Percentiles rank a stretch among this genome's conserved stretches.
phyloP scores from a whole-genome alignment of 1,140 invertebrate genomes.

The Dinothrombium tinctorium region DNA sequence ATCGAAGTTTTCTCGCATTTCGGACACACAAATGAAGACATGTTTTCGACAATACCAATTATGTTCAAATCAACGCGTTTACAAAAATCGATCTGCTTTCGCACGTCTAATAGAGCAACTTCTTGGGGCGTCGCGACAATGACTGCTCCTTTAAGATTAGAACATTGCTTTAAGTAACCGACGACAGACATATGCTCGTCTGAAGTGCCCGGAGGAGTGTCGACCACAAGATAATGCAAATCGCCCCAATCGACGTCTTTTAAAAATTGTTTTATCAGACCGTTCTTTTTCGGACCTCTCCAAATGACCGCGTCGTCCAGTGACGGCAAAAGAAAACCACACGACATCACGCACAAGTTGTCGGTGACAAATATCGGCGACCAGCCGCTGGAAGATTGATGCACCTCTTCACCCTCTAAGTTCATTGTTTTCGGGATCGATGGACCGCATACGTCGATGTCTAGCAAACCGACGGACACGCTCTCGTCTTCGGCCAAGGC shows the following conservation, averaged over 20 bases:
- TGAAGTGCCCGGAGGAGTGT: constrained; percentile 87
- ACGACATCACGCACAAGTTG: constrained; percentile 70
- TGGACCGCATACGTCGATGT: constrained; percentile 87
- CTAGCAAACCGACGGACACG: constrained; percentile 63
- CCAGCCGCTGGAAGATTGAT: constrained; percentile 34
- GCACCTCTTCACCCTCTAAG: constrained; percentile 47
- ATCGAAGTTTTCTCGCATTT: constrained; percentile 49
- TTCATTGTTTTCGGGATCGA: constrained; percentile 64
- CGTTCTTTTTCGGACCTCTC: constrained; percentile 85
- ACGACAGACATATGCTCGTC: constrained; percentile 89
- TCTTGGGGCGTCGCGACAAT: constrained; percentile 33
- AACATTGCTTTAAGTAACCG: constrained; percentile 42
- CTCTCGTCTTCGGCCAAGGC: constrained; percentile 38
- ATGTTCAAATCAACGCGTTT: constrained; percentile 54
- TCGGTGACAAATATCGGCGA: constrained; percentile 11
- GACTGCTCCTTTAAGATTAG: constrained; percentile 20
- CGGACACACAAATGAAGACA: constrained; percentile 66
- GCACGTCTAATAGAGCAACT: constrained; percentile 61
- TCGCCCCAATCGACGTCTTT: constrained; percentile 78
- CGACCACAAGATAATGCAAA: constrained; percentile 76
- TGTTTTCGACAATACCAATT: constrained; percentile 74
- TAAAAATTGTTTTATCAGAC: constrained; percentile 83
- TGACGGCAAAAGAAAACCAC: constrained; percentile 64
- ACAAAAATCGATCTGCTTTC: constrained; percentile 83
- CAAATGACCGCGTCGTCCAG: constrained; percentile 76